A percentile compares a stretch with the other conserved stretches of the same genome.
phyloP scores from a whole-genome alignment of 2,113 vertebrate species.

The Promerops cafer region DNA sequence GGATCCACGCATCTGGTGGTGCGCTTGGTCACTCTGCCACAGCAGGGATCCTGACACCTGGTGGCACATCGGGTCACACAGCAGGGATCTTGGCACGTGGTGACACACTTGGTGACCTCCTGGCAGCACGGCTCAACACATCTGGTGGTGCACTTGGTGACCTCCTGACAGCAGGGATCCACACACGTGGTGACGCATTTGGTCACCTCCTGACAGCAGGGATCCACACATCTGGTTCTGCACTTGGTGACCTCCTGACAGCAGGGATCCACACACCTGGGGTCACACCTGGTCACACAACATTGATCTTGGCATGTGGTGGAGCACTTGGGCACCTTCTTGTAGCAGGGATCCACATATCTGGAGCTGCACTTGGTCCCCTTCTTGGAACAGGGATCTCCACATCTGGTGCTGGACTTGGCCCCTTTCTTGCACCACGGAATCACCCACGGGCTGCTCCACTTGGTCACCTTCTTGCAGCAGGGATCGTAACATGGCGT shows the following conservation, averaged over 20 bases:
- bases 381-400: not conserved
- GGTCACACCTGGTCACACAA: not conserved
- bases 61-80: no score
- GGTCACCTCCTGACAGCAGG: no score
- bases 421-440: not conserved
- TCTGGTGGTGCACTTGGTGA: not conserved
- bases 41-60: no score
- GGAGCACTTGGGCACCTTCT: not conserved
- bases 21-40: no score
- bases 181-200: no score
- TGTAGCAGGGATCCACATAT: fast-evolving
- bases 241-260: not conserved
- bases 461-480: not conserved
- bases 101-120: not conserved
- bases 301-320: fast-evolving
- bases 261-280: not conserved
- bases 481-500: not conserved
- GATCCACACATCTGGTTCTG: not conserved
- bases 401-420: not conserved
- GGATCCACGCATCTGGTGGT: no score
- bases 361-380: not conserved
- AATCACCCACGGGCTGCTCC: not conserved
- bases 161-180: not conserved
- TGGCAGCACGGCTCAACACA: not conserved
- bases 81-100: no score